Base-by-base conservation (phyloP, 1,140 invertebrate species). In the Odontomachus brunneus region DNA sequence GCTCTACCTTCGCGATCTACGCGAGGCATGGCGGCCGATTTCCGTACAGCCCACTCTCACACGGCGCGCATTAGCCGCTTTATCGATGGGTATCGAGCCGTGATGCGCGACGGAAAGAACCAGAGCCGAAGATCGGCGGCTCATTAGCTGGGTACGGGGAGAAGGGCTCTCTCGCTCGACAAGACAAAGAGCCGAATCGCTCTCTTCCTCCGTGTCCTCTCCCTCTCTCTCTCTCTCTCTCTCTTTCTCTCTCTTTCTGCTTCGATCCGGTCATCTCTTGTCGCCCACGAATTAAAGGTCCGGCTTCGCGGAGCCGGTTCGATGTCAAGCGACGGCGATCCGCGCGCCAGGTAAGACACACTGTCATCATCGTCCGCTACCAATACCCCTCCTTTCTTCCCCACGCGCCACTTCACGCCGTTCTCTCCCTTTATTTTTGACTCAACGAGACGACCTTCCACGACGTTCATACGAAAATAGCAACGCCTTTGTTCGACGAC, bases 111-210 rank as follows among this genome's bases (percentile, higher is more conserved):
- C 51, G 22, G 67, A 72, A 62, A 62, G 66, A 62, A 48, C 24
- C 24, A 26, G 63, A 62, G 63, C 60, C 59, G 49, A 83, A 72
- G 86, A 84, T 59, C 69, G 83, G 60, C 73, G 86, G 84, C 84
- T 89, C 89, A 86, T 90, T 90, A 89, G 65, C 71, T 65, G 74
- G n/a, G 57, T 59, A 84, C 0, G 38, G 38, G 38, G 9, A 7
- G 38, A 7, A 7, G 38, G 9, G 3, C 29, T 5, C 29, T 5
- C 5, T 86, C 75, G 83, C 71, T 33, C 87, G 88, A 88, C 82
- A 88, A 87, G 74, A 89, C 89, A 90, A 90, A 90, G n/a, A n/a
- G 89, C 86, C 62, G 81, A 83, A 89, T 88, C 74, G 76, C 62
- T 75, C 65, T 73, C 55, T 57, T 26, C 17, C 62, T 24, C n/a